Evolutionary conservation across 2,113 vertebrate genomes (phyloP), one percentile per base, ranked within the genome.

Genomic region (Platanista minor): DNA sequence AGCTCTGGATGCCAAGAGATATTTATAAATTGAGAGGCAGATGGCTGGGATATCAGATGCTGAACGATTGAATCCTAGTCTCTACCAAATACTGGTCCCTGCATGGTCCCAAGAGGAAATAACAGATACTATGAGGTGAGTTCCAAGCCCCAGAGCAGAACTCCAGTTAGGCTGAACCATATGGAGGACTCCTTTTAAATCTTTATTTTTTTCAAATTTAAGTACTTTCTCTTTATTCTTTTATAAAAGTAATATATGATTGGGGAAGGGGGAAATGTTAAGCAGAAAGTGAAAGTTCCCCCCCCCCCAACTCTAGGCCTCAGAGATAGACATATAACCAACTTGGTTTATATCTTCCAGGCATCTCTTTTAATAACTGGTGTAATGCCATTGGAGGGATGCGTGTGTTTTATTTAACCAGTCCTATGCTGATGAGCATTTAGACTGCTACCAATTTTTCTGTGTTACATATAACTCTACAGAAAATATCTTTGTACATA

Each of bases 1-100:
- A 85, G 84, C 52, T 92, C 57, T 31, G 36, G 29, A 9, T 57
- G 29, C 43, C 67, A 75, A 21, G 4, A 61, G 52, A 52, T 87
- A 94, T 89, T 97, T 89, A 89, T 49, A 94, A 92, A 36, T 71
- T 64, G 52, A 96, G 54, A 90, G 23, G 62, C 74, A 94, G 75
- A 94, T 84, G 92, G 54, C 36, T 80, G 36, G 18, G 67, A 89
- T 83, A 92, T 62, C 36, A 52, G 23, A 83, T 87, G 43, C 59
- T 92, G 29, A 91, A 83, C 21, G n/a, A 52, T 29, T 86, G 36
- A 78, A 72, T 92, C 57, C 27, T 94, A 43, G 54, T 6, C 39
- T 27, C 69, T 92, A 36, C 17, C 80, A 90, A 84, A 85, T 77
- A 90, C 75, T 41, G 49, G 27, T 74, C 31, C 27, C 41, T 81